These are phyloP conservation scores for Falco berigora DNA, from an alignment of 2,797 vertebrate genomes.

Conservation along the genomic window DNA sequence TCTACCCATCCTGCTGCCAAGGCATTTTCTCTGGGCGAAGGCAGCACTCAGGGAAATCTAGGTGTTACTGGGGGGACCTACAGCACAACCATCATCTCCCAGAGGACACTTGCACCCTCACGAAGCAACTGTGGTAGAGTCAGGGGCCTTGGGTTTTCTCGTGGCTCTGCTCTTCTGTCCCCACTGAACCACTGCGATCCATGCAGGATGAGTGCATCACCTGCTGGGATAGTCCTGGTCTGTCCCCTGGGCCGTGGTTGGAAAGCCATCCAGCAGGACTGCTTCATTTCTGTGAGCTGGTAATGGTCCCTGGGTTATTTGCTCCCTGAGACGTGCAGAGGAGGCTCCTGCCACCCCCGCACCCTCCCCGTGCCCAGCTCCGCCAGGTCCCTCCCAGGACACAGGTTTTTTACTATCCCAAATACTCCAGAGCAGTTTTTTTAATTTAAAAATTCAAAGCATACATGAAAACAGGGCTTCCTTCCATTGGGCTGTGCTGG, in stretches of 20 bases:
- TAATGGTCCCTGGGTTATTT: not conserved
- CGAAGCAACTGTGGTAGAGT: fast-evolving
- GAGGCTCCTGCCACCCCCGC: not conserved
- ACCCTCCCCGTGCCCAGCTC: not conserved
- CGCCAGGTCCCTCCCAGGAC: not conserved
- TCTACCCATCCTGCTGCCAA: not conserved
- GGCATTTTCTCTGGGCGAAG: not conserved
- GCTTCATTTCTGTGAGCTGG: not conserved
- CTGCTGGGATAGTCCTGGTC: not conserved
- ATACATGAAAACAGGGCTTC: not conserved
- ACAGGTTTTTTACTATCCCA: not conserved
- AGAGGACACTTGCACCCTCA: not conserved
- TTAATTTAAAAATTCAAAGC: not conserved
- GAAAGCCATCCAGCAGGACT: fast-evolving
- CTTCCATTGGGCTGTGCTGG: not conserved
- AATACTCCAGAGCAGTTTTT: not conserved
- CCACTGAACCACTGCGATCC: fast-evolving
- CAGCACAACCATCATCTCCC: not conserved
- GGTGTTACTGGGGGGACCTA: fast-evolving
- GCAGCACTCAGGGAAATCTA: not conserved
- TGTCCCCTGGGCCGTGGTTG: not conserved
- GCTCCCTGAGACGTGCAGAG: not conserved
- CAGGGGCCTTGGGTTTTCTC: not conserved
- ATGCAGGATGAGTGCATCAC: not conserved
- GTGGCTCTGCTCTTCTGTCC: not conserved